Evolutionary conservation across 2,113 vertebrate species (phyloP), one percentile per base, ranked within the genome.

Genomic region (Stegastes partitus): DNA sequence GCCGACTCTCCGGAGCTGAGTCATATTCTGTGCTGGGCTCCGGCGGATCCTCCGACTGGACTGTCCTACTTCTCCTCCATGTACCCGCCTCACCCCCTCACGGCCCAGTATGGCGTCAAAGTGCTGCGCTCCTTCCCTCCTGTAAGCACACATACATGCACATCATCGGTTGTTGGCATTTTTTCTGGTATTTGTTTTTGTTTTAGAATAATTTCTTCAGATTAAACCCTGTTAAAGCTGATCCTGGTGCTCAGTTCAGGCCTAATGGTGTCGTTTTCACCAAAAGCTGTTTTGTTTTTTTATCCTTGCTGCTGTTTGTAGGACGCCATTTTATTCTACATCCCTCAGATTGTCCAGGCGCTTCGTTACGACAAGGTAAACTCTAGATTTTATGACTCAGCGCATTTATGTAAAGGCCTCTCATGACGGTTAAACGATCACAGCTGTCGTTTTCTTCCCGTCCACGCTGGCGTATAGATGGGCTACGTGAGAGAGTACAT

Each of bases 251-350:
- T 42, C 12, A 4, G 1, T 12, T 42, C 39, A 42, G 12, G 39
- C 39, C 12, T 42, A 42, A 42, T 42, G 1, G 39, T 42, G 11
- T 15, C 2, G 12, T 42, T 15, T 42, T 42, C 3, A 14, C 39
- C 39, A 42, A 12, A 2, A 31, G 21, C 11, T 44, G 56, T 53
- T 45, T 0, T n/a, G n/a, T n/a, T n/a, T 53, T 16, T 55, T 69
- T 34, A 47, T 69, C 44, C 0, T 58, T 0, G 0, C 5, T 45
- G 1, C 11, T 42, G 7, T 89, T 80, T 75, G 31, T 88, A 99
- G 98, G 98, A 99, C 61, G 97, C 97, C 51, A 99, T 99, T 93
- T 94, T 99, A 81, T 99, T 99, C 94, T 99, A 99, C 93, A 99
- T 99, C 88, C 97, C 97, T 62, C 98, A 99, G 86, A 99, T 99